Conservation (phyloP, 1,140 invertebrate genomes). For the Protaetia brevitarsis region DNA sequence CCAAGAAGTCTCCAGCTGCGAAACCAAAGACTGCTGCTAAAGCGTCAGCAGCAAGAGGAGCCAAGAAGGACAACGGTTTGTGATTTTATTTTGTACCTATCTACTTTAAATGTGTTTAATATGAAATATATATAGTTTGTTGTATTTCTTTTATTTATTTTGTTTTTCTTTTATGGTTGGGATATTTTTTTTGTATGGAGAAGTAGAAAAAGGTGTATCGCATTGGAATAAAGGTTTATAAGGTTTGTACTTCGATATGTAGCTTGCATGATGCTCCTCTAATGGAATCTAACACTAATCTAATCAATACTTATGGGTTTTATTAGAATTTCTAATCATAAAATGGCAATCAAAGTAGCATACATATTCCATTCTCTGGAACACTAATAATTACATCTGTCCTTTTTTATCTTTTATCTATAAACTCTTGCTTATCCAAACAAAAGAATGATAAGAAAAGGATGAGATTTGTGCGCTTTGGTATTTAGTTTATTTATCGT, state of each 20-base stretch:
- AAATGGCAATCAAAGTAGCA: background rate
- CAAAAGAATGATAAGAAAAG: background rate
- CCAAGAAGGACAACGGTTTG: conserved; percentile 15
- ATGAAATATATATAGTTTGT: conserved; percentile 12
- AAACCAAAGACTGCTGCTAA: background rate
- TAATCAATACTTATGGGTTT: too few species aligned
- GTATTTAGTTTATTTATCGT: background rate
- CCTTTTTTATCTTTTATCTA: background rate
- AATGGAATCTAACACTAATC: too few species aligned
- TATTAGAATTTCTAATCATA: too few species aligned
- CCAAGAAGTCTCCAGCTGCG: background rate
- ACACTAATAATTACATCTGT: background rate
- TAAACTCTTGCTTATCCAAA: background rate
- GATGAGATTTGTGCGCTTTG: too few species aligned
- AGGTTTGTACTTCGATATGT: too few species aligned
- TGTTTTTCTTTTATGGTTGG: background rate
- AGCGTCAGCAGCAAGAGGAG: background rate
- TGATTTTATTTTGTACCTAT: conserved; percentile 12
- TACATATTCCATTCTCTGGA: background rate
- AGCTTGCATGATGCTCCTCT: too few species aligned
- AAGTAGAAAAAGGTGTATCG: too few species aligned
- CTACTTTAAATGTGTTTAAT: conserved; percentile 3
- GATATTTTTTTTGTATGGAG: background rate
- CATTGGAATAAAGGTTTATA: too few species aligned
- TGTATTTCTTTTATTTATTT: conserved; percentile 5